A percentile compares a stretch with the other conserved stretches of the same genome.
These are phyloP conservation scores for Blennius ocellaris DNA, from an alignment of 2,113 vertebrate species.

Conservation along the genomic window DNA sequence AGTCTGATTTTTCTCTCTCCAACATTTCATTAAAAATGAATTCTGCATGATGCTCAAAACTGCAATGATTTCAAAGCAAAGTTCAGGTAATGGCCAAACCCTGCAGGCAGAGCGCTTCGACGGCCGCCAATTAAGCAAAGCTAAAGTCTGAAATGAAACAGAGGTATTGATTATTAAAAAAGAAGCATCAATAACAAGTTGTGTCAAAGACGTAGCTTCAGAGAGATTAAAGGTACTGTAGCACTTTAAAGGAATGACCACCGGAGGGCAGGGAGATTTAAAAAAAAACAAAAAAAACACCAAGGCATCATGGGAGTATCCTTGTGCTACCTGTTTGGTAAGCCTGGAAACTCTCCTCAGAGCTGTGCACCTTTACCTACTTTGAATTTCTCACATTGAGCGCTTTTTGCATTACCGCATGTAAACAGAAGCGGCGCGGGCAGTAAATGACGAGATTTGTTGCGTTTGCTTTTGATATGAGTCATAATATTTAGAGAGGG, in stretches of 20 bases:
- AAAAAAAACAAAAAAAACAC: background rate
- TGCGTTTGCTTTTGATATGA: slow-evolving; percentile 84
- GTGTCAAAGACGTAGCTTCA: slow-evolving; percentile 7
- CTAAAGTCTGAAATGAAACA: slow-evolving; percentile 42
- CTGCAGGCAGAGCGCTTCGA: slow-evolving; percentile 29
- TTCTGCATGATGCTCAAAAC: slow-evolving; percentile 3
- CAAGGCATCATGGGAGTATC: slow-evolving; percentile 1
- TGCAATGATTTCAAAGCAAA: slow-evolving; percentile 34
- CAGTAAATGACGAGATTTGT: slow-evolving; percentile 72
- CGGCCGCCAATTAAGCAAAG: slow-evolving; percentile 40
- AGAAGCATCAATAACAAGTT: slow-evolving; percentile 14
- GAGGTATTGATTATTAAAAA: slow-evolving; percentile 33
- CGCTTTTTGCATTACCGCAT: slow-evolving; percentile 30
- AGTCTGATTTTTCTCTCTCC: background rate
- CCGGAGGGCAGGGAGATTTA: background rate
- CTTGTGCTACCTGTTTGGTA: background rate
- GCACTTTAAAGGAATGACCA: background rate
- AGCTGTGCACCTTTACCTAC: slow-evolving; percentile 38
- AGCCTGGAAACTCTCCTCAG: slow-evolving; percentile 9
- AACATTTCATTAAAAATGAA: slow-evolving; percentile 6
- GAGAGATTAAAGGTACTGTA: slow-evolving; percentile 25
- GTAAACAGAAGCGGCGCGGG: slow-evolving; percentile 61
- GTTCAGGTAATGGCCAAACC: slow-evolving; percentile 31
- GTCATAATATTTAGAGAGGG: slow-evolving; percentile 81
- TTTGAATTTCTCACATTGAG: slow-evolving; percentile 32